These are phyloP conservation scores for Pseudorhombus dupliciocellatus DNA, from an alignment of 2,113 vertebrate genomes.

Conservation along the genomic window DNA sequence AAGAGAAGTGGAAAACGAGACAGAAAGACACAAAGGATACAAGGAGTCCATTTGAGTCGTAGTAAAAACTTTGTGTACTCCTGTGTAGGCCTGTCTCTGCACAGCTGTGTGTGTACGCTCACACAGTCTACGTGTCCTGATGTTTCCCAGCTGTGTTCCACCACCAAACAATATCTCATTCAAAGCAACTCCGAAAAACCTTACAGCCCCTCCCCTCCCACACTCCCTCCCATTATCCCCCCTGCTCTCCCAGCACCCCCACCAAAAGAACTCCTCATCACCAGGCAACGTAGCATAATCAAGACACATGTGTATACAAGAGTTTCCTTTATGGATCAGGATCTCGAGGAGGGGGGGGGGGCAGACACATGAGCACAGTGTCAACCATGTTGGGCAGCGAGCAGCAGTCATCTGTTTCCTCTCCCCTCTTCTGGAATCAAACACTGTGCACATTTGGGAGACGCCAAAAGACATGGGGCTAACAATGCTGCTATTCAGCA, in stretches of 20 bases:
- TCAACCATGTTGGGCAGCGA: constrained; percentile 55
- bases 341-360: constrained; percentile 31
- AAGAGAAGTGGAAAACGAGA: constrained; percentile 40
- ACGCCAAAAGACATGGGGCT: constrained; percentile 35
- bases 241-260: constrained; percentile 54
- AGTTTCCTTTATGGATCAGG: constrained; percentile 76
- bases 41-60: constrained; percentile 37
- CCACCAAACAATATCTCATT: constrained; percentile 84
- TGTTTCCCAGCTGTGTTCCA: constrained; percentile 84
- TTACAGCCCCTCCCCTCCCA: constrained; percentile 37
- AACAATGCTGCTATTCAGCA: constrained; percentile 70
- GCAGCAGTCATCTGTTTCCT: constrained; percentile 65
- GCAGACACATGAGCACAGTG: constrained; percentile 56
- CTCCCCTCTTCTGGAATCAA: constrained; percentile 46
- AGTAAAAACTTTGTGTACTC: constrained; percentile 54
- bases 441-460: constrained; percentile 48
- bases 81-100: constrained; percentile 39
- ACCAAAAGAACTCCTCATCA: constrained; percentile 59
- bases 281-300: constrained; percentile 80
- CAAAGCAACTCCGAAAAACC: constrained; percentile 69
- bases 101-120: constrained; percentile 27
- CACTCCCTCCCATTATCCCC: constrained; percentile 62
- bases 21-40: constrained; percentile 20
- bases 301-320: constrained; percentile 78
- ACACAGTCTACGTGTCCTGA: constrained; percentile 74